Evolutionary conservation across 2,797 vertebrate genomes (phyloP), one percentile per base, ranked within the genome.

Genomic region (Picus viridis): DNA sequence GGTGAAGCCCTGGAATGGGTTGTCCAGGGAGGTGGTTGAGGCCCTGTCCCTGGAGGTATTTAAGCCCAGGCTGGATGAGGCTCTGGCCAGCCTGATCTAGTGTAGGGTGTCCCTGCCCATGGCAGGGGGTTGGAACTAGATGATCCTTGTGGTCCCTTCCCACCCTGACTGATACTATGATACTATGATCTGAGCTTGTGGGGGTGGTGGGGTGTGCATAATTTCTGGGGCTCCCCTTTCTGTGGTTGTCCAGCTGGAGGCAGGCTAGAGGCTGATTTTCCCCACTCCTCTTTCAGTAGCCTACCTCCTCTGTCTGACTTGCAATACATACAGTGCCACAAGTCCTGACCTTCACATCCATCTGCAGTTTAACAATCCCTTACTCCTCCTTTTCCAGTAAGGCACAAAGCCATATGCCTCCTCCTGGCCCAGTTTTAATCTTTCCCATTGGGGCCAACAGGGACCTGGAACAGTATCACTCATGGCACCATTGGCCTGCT

Each of bases 161-260:
- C n/a, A n/a, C n/a, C n/a, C n/a, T n/a, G n/a, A n/a, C n/a, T n/a
- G n/a, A n/a, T n/a, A n/a, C n/a, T n/a, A n/a, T n/a, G n/a, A n/a
- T n/a, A n/a, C n/a, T n/a, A n/a, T n/a, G n/a, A 27, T 10, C 2
- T 29, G 30, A 57, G 4, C 34, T 29, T 24, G 14, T 41, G 43
- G 41, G 15, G 41, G 11, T 39, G 12, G 39, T 0, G 2, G 30
- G 23, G 9, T 4, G 16, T n/a, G 24, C 59, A 51, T 14, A n/a
- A 11, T 2, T n/a, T 15, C 8, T 0, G 3, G 34, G 36, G 39
- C n/a, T 80, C 16, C 19, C 27, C 57, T 51, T 22, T 58, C 65
- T 47, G n/a, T 30, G 39, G 24, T 63, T 45, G 68, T 45, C n/a
- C n/a, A 69, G 30, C 14, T 2, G 0, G 18, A 4, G 9, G 24